Evolutionary conservation across 1,140 invertebrate species (phyloP).

Genomic region (Tachypleus tridentatus): DNA sequence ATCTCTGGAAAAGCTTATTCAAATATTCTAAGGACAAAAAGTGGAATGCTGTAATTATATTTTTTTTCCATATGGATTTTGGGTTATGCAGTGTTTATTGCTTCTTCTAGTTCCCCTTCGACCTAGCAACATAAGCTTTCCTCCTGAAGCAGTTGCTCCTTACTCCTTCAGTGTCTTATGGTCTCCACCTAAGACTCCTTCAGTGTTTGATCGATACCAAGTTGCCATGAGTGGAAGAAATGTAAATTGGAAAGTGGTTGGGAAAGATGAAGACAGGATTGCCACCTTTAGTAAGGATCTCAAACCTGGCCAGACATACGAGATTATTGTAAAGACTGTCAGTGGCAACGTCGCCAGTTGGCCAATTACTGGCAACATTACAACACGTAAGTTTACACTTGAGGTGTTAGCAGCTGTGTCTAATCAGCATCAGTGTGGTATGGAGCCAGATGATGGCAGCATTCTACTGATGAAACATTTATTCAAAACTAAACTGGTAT

Average conservation of each 20-base stretch:
- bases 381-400: constrained; percentile 38
- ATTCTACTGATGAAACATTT: too few species aligned
- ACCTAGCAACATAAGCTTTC: constrained; percentile 69
- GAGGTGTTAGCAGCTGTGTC: too few species aligned
- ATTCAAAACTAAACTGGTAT: not conserved
- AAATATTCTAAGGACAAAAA: not conserved
- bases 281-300: constrained; percentile 61
- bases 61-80: not conserved
- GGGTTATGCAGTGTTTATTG: not conserved
- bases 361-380: constrained; percentile 73
- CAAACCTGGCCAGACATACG: constrained; percentile 75
- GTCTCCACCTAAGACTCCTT: constrained; percentile 51
- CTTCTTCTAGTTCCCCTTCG: constrained; percentile 54
- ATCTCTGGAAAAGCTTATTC: too few species aligned
- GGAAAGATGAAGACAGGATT: constrained; percentile 45
- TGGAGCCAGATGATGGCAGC: too few species aligned
- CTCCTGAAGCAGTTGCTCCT: constrained; percentile 55
- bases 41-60: not conserved
- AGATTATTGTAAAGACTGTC: constrained; percentile 80
- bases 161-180: constrained; percentile 30
- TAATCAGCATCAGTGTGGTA: too few species aligned
- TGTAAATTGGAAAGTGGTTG: constrained; percentile 49
- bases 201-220: constrained; percentile 81
- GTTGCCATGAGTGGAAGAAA: constrained; percentile 55
- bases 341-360: constrained; percentile 86